These are phyloP conservation scores for Alosa alosa DNA, from an alignment of 2,113 vertebrate species.

Conservation along the genomic window DNA sequence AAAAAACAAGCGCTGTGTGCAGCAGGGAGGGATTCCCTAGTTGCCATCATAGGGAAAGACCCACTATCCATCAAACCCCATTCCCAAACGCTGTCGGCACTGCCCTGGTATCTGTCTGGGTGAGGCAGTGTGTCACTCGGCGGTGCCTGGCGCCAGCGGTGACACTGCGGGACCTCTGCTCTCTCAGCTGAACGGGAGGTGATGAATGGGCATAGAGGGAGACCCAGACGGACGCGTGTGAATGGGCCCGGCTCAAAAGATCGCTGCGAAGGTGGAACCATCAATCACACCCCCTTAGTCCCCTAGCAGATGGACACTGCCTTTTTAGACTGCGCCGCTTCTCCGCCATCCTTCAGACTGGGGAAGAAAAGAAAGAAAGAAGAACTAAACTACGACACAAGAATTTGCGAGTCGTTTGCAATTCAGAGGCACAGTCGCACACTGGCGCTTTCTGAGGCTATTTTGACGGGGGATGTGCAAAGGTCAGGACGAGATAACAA, in stretches of 20 bases:
- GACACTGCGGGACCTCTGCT: conserved; percentile 36
- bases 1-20: conserved; percentile 27
- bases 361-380: background rate
- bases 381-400: background rate
- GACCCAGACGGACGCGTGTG: conserved; percentile 43
- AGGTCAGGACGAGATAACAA: conserved; percentile 22
- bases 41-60: conserved; percentile 25
- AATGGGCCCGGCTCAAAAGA: conserved; percentile 46
- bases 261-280: conserved; percentile 54
- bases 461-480: background rate
- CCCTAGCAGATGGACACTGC: conserved; percentile 32
- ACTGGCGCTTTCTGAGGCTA: background rate
- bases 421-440: background rate
- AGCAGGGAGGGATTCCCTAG: conserved; percentile 25
- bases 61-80: conserved; percentile 53
- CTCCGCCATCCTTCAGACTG: background rate
- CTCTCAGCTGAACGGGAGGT: conserved; percentile 31
- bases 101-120: conserved; percentile 53
- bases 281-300: conserved; percentile 53
- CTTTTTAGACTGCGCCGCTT: conserved; percentile 18
- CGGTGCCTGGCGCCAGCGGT: conserved; percentile 48
- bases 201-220: conserved; percentile 51
- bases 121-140: conserved; percentile 16
- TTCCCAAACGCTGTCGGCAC: conserved; percentile 42
- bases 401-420: background rate